Evolutionary conservation across 2,113 vertebrate species (phyloP), one percentile per base, ranked within the genome.

Genomic region (Pao palembangensis): DNA sequence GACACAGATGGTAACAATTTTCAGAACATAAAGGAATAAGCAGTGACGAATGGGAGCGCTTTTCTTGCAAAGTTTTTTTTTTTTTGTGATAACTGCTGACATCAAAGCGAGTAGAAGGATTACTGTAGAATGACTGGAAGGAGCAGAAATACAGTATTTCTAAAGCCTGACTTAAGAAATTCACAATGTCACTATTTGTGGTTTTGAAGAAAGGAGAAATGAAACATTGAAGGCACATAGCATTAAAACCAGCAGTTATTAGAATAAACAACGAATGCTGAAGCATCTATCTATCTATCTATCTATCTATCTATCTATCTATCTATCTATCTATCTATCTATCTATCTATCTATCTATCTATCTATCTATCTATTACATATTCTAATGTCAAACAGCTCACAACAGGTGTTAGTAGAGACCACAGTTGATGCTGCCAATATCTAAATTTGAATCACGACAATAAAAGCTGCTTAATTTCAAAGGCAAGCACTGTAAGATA

Each of bases 131-230:
- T 7, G 1, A n/a, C 19, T 20, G 23, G 11, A n/a, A 56, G 5
- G 5, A 51, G n/a, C 1, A 31, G 20, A 20, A 25, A 52, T 17
- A 28, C 5, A 28, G 19, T 51, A 2, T 21, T 5, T 20, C 20
- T 38, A 71, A 80, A 73, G 7, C 61, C 19, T 15, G 38, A 50
- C 11, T 0, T 8, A 63, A 67, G 73, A 85, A 81, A 87, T 82
- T 71, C 58, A 79, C 75, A 80, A 77, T 77, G 78, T 78, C 76
- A 81, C 76, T 75, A 67, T 79, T 70, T 81, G 83, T 75, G 78
- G 73, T 87, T 81, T 71, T 47, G 16, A 64, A 71, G 67, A 87
- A 89, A 84, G 73, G 71, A 83, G 87, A 91, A 90, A 87, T 82
- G 87, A 89, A 88, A 90, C 75, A 71, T 58, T 63, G 46, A 57